phyloP scores from a whole-genome alignment of 2,797 vertebrate species.

The Cyprinodon diabolis region DNA sequence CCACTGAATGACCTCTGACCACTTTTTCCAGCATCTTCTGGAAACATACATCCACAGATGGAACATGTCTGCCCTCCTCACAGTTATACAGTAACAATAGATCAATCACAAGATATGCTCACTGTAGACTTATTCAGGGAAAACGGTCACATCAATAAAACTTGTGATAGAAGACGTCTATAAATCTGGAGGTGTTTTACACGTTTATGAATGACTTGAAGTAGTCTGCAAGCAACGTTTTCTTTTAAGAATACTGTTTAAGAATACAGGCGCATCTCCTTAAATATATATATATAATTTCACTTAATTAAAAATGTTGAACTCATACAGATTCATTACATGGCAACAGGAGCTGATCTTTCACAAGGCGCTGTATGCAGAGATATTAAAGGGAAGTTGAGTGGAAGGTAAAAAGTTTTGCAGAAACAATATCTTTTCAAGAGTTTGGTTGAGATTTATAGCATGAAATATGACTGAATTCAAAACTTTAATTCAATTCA shows the following conservation, averaged over 20 bases:
- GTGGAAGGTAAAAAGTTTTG: no score
- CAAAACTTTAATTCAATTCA: no score
- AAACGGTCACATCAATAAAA: background rate
- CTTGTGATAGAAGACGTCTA: slow-evolving; percentile 16
- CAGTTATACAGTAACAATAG: slow-evolving; percentile 54
- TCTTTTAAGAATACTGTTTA: slow-evolving; percentile 8
- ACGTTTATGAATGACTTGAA: slow-evolving; percentile 14
- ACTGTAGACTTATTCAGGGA: slow-evolving; percentile 21
- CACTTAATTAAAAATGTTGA: background rate
- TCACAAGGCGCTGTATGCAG: background rate
- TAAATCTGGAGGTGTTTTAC: slow-evolving; percentile 20
- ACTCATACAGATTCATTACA: background rate
- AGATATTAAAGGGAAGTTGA: background rate
- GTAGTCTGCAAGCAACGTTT: slow-evolving; percentile 14
- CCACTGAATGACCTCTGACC: slow-evolving; percentile 69
- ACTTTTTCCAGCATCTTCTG: slow-evolving; percentile 66
- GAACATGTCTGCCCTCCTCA: slow-evolving; percentile 61
- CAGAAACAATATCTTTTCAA: no score
- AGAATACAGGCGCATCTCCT: background rate
- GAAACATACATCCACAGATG: slow-evolving; percentile 61
- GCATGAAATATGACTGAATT: no score
- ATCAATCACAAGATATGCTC: slow-evolving; percentile 39
- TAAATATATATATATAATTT: background rate
- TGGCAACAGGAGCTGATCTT: background rate
- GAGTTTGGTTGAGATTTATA: no score